phyloP scores from a whole-genome alignment of 2,888 invertebrate genomes.

The Caprella mutica region DNA sequence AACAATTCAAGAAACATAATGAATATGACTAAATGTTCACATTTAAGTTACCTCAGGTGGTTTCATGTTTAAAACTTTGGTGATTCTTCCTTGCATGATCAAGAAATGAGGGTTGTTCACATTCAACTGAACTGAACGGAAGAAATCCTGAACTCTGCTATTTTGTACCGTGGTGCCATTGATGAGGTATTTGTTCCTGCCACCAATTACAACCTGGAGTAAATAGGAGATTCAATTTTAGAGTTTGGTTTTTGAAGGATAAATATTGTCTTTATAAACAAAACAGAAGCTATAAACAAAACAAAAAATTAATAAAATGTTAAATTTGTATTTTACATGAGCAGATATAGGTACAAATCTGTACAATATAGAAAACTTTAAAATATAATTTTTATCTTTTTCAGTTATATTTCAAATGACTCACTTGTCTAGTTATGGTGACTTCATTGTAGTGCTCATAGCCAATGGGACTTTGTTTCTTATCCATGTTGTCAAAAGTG shows the following conservation, averaged over 20 bases:
- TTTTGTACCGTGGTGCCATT: slow-evolving; percentile 85
- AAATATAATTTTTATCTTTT: not conserved
- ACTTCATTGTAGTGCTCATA: slow-evolving; percentile 86
- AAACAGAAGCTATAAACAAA: not conserved
- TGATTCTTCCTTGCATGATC: slow-evolving; percentile 98
- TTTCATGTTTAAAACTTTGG: slow-evolving; percentile 98
- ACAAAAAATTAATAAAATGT: not conserved
- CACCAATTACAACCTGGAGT: slow-evolving; percentile 63
- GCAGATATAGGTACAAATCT: not conserved
- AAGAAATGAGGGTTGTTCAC: slow-evolving; percentile 99
- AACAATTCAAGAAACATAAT: too few species aligned
- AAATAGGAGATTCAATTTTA: too few species aligned
- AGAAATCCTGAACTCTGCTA: slow-evolving; percentile 82
- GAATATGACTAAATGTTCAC: not conserved
- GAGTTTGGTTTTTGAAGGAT: too few species aligned
- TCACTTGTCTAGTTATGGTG: slow-evolving; percentile 75
- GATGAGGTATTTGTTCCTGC: slow-evolving; percentile 82
- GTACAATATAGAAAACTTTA: not conserved
- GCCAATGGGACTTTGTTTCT: slow-evolving; percentile 69
- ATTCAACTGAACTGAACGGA: slow-evolving; percentile 91
- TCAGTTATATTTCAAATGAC: slow-evolving; percentile 12
- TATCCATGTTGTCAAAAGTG: slow-evolving; percentile 82
- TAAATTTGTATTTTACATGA: not conserved
- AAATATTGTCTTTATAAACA: not conserved
- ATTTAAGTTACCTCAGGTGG: slow-evolving; percentile 64